Evolutionary conservation across 2,888 invertebrate genomes (phyloP).

Genomic region (Hartigia nigra): DNA sequence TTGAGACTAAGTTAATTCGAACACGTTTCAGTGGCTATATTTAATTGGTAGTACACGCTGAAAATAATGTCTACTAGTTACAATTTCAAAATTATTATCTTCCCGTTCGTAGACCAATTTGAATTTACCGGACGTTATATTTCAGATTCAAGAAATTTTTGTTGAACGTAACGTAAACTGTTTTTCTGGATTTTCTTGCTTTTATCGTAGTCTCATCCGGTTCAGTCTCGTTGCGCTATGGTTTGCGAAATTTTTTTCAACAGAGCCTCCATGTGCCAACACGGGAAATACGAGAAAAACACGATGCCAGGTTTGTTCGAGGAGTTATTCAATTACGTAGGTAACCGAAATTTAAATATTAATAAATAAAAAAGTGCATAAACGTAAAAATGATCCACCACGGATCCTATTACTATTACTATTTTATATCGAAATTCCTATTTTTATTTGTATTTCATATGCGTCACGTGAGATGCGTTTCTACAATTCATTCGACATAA

Average conservation of each 20-base stretch:
- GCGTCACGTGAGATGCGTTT: neutral
- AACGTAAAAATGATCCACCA: neutral
- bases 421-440: neutral
- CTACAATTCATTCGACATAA: neutral
- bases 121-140: neutral
- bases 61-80: neutral
- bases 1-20: neutral
- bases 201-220: neutral
- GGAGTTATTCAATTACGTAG: slow-evolving; percentile 28
- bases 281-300: neutral
- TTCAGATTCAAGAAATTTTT: slow-evolving; percentile 18
- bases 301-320: neutral
- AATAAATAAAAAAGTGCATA: neutral
- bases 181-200: slow-evolving; percentile 27
- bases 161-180: slow-evolving; percentile 25
- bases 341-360: neutral
- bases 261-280: neutral
- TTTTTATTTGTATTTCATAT: neutral
- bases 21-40: neutral
- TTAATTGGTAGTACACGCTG: neutral
- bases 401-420: neutral
- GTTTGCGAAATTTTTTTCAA: neutral
- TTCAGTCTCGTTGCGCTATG: neutral
- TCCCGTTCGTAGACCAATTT: neutral
- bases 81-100: neutral